A percentile compares a stretch with the other conserved stretches of the same genome.
phyloP scores from a whole-genome alignment of 2,888 invertebrate species.

The Phrixothrix hirtus region DNA sequence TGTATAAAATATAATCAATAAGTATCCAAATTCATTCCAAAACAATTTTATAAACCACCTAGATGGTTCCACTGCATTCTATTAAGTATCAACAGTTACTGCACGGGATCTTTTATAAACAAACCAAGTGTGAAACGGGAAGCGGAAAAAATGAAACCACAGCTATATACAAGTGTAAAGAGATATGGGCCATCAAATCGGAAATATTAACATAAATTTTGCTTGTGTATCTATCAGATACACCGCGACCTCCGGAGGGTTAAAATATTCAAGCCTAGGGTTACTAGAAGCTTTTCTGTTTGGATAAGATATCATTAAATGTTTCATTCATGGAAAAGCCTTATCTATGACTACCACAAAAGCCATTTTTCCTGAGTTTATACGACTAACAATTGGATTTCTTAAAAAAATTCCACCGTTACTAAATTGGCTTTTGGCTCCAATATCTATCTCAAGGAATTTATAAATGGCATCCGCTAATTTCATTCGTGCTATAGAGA shows the following conservation, averaged over 20 bases:
- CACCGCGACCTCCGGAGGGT: too few species aligned
- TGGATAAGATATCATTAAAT: slow-evolving; percentile 1
- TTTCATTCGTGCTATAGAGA: slow-evolving; percentile 41
- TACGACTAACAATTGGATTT: slow-evolving; percentile 23
- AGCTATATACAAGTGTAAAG: background rate
- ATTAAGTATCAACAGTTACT: too few species aligned
- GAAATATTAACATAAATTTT: too few species aligned
- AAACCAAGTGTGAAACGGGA: too few species aligned
- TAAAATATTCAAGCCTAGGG: background rate
- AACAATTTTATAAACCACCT: too few species aligned
- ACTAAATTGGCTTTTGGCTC: slow-evolving; percentile 39
- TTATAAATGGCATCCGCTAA: slow-evolving; percentile 39
- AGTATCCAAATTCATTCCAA: too few species aligned
- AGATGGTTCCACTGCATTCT: too few species aligned
- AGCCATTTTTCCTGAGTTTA: background rate
- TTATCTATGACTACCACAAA: background rate
- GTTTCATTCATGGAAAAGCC: slow-evolving; percentile 2
- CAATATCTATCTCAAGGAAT: slow-evolving; percentile 39
- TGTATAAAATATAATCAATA: too few species aligned
- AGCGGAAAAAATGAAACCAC: too few species aligned
- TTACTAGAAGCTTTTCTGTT: slow-evolving; percentile 1
- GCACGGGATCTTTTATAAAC: too few species aligned
- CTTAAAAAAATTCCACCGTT: slow-evolving; percentile 39
- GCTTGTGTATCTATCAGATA: too few species aligned
- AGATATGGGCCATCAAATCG: too few species aligned